These are phyloP conservation scores for Xenopus tropicalis DNA, from an alignment of 2,113 vertebrate genomes.

Conservation along the genomic window UCB_Xtro_10.0 CM004450.2:132782001-132782500, in stretches of 20 bases:
- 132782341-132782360: too few relatives aligned
- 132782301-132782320: background rate
- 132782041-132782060: background rate
- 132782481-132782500: too few relatives aligned
- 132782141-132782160: background rate
- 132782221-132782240: background rate
- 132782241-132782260: background rate
- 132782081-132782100: slow-evolving; percentile 21
- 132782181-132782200: slow-evolving; percentile 9
- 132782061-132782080: slow-evolving; percentile 4
- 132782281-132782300: too few relatives aligned
- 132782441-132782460: too few relatives aligned
- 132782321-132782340: too few relatives aligned
- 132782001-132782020: background rate
- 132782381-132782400: too few relatives aligned
- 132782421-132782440: too few relatives aligned
- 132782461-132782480: too few relatives aligned
- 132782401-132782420: too few relatives aligned
- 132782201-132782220: background rate
- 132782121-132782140: background rate
- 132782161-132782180: background rate
- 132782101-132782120: slow-evolving; percentile 5
- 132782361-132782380: too few relatives aligned
- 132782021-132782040: background rate
- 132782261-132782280: background rate